A percentile compares a stretch with the other conserved stretches of the same genome.
Conservation (phyloP, 2,113 vertebrate genomes). For the Tragelaphus imberbis region DNA sequence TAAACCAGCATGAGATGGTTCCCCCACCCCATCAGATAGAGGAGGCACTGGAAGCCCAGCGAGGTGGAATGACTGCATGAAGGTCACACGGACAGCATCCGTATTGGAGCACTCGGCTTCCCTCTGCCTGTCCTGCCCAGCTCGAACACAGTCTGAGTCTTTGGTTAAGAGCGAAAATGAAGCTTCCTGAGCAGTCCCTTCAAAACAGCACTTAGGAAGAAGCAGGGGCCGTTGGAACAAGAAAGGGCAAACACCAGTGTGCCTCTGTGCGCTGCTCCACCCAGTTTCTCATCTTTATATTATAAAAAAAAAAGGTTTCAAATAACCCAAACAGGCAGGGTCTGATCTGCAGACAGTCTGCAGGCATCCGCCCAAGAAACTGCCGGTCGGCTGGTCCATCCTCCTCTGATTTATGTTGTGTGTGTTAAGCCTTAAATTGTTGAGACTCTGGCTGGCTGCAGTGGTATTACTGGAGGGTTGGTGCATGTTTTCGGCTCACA, state of each 20-base stretch:
- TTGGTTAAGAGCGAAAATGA: conserved; percentile 29
- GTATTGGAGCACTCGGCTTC: not conserved
- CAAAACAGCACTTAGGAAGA: conserved; percentile 44
- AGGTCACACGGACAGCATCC: not conserved
- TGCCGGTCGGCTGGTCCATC: conserved; percentile 80
- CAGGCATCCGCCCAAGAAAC: conserved; percentile 82
- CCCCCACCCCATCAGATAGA: not conserved
- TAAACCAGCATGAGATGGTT: not conserved
- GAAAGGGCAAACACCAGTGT: conserved; percentile 78
- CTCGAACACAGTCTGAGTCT: conserved; percentile 51
- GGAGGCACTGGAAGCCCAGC: not conserved
- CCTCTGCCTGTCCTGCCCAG: conserved; percentile 38
- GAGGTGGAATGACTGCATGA: not conserved
- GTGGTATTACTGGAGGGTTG: conserved; percentile 77
- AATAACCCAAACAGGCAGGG: conserved; percentile 79
- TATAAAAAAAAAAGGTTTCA: conserved; percentile 60
- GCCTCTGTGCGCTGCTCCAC: conserved; percentile 78
- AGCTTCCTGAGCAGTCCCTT: conserved; percentile 60
- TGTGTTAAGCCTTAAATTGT: conserved; percentile 83
- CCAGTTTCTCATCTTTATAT: conserved; percentile 79
- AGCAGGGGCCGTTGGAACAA: conserved; percentile 78
- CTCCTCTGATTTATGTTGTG: conserved; percentile 83
- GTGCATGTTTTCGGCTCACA: conserved; percentile 78
- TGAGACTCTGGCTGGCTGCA: conserved; percentile 81
- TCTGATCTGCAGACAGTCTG: conserved; percentile 83